Conservation (phyloP, 2,113 vertebrate species). For the Chunga burmeisteri region DNA sequence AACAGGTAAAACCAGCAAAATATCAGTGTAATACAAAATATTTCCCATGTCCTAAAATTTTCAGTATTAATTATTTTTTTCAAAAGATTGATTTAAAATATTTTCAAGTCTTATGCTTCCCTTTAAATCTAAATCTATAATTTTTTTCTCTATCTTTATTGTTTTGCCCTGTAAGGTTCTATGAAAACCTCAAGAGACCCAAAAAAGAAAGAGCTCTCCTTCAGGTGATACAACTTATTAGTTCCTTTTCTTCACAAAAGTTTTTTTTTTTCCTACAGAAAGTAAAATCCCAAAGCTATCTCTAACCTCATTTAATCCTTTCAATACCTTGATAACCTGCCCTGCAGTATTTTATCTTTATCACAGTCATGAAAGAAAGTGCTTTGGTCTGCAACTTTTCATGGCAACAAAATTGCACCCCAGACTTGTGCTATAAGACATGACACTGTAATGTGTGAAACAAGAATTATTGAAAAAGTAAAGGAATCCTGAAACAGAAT, state of each 20-base stretch:
- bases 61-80: background rate
- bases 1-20: background rate
- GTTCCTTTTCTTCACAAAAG: background rate
- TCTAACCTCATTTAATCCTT: constrained; percentile 52
- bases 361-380: constrained; percentile 24
- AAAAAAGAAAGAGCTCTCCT: background rate
- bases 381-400: constrained; percentile 28
- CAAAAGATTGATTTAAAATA: background rate
- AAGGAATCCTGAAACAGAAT: background rate
- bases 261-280: background rate
- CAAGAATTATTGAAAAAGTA: background rate
- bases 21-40: background rate
- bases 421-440: constrained; percentile 17
- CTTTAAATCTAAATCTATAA: background rate
- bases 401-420: constrained; percentile 15
- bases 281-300: constrained; percentile 10
- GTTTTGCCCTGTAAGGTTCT: background rate
- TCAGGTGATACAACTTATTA: background rate
- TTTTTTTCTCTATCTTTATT: background rate
- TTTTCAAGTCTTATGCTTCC: background rate
- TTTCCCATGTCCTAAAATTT: background rate
- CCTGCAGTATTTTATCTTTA: constrained; percentile 56
- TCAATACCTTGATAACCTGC: constrained; percentile 39
- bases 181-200: background rate
- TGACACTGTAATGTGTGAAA: background rate